Conservation (phyloP, 35 echinoderm and acorn worm genomes). For the Stichopus chloronotus region DNA sequence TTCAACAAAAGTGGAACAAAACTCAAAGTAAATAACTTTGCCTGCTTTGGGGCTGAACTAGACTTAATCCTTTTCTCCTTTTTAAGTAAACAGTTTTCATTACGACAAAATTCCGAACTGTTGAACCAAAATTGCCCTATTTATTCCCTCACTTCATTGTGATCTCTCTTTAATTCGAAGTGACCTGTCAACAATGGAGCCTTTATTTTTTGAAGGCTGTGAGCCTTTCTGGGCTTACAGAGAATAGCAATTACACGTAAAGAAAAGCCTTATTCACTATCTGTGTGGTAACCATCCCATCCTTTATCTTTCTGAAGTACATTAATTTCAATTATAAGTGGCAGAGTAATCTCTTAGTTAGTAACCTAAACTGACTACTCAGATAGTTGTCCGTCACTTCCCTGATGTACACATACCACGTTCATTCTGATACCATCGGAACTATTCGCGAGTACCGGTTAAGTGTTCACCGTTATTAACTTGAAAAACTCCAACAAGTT, state of each 20-base stretch:
- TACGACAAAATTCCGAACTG: constrained; percentile 9
- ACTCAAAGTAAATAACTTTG: neutral
- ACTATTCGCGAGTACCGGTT: neutral
- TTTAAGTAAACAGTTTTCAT: constrained; percentile 43
- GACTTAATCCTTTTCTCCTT: constrained; percentile 35
- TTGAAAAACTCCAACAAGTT: neutral
- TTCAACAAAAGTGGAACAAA: neutral
- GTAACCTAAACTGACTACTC: neutral
- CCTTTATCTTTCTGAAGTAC: constrained; percentile 7
- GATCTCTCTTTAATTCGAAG: constrained; percentile 41
- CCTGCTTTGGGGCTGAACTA: neutral
- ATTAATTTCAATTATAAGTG: constrained; percentile 47
- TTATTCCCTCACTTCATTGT: constrained; percentile 16
- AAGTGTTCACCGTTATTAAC: neutral
- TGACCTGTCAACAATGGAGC: constrained; percentile 25
- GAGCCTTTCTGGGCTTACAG: neutral
- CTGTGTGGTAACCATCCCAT: constrained; percentile 5
- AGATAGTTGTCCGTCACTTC: no score
- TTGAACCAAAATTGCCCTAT: constrained; percentile 25
- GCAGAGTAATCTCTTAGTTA: neutral
- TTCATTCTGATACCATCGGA: neutral
- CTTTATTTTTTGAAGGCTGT: neutral
- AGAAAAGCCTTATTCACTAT: neutral
- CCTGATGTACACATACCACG: neutral
- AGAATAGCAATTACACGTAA: neutral